phyloP scores from a whole-genome alignment of 2,888 invertebrate species.

The Amblyteles armatorius region DNA sequence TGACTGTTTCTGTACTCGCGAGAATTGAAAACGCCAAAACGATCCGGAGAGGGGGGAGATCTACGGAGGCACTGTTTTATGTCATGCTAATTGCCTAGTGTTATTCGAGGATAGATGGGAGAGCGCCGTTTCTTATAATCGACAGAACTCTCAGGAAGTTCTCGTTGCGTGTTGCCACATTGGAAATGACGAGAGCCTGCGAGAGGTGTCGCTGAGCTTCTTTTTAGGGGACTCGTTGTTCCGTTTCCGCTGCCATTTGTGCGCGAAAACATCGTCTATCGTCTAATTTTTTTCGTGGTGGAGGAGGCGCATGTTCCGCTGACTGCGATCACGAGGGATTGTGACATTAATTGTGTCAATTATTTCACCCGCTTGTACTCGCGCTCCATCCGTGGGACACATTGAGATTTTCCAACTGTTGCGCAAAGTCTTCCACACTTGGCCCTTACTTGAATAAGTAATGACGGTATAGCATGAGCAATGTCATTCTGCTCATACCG shows the following conservation, averaged over 20 bases:
- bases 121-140: neutral
- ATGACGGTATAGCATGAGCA: neutral
- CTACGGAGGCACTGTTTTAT: neutral
- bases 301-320: neutral
- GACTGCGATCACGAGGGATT: neutral
- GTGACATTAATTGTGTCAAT: no score
- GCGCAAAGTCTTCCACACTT: neutral
- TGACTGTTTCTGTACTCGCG: conserved; percentile 5
- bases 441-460: neutral
- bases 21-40: conserved; percentile 5
- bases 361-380: neutral
- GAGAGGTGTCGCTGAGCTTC: neutral
- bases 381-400: neutral
- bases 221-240: neutral
- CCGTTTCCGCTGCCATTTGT: neutral
- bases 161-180: neutral
- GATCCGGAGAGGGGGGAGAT: neutral
- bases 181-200: neutral
- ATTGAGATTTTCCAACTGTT: neutral
- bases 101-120: neutral
- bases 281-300: neutral
- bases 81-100: neutral
- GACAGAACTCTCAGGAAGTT: neutral
- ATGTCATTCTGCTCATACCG: neutral
- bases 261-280: neutral